Conservation (phyloP, 2,113 vertebrate species). For the Prunella fulvescens region DNA sequence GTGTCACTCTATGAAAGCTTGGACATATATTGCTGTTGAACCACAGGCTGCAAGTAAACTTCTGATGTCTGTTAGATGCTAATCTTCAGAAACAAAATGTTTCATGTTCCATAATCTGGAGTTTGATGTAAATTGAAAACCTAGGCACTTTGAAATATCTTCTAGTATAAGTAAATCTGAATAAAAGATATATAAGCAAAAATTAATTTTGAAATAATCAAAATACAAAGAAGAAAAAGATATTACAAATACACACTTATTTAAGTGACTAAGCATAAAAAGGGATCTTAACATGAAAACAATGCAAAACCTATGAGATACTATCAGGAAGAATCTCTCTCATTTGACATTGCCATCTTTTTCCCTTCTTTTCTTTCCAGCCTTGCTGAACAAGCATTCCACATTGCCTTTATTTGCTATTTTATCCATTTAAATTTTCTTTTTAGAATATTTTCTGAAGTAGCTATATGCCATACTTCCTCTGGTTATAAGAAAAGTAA, state of each 20-base stretch:
- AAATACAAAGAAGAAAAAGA: not conserved
- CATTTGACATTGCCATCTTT: not conserved
- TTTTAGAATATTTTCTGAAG: not conserved
- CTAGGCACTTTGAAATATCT: not conserved
- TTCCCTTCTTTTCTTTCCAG: not conserved
- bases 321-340: not conserved
- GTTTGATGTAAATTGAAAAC: not conserved
- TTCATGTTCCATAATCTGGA: not conserved
- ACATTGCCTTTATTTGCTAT: not conserved
- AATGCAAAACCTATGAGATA: not conserved
- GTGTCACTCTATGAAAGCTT: not conserved
- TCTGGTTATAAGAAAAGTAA: not conserved
- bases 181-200: not conserved
- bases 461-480: not conserved
- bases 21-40: not conserved
- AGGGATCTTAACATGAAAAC: not conserved
- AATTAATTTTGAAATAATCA: not conserved
- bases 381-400: not conserved
- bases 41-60: not conserved
- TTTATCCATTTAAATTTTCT: not conserved
- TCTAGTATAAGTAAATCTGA: not conserved
- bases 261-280: not conserved
- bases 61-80: not conserved
- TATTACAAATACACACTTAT: not conserved
- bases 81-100: not conserved